phyloP scores from a whole-genome alignment of 2,113 vertebrate species.

The Phalacrocorax brasilianus region DNA sequence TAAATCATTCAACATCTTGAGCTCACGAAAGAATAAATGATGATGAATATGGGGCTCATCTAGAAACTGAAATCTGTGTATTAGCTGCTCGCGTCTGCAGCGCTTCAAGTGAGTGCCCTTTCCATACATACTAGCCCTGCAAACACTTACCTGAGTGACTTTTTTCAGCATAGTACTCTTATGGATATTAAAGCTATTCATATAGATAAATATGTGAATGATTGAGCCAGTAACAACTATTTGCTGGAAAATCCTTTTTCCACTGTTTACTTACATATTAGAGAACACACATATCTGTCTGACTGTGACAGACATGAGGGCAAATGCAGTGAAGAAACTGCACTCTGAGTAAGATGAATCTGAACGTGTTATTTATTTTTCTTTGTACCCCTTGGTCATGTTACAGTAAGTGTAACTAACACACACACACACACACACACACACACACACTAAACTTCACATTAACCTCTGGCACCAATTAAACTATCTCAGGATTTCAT shows the following conservation, averaged over 20 bases:
- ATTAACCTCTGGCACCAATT: conserved; percentile 9
- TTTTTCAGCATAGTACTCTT: not conserved
- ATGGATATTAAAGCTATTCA: not conserved
- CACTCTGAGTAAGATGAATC: not conserved
- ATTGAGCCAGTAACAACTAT: not conserved
- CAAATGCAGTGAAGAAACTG: not conserved
- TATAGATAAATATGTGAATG: not conserved
- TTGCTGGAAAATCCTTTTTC: not conserved
- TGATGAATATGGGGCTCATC: not conserved
- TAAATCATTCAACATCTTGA: not conserved
- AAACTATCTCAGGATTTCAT: not conserved
- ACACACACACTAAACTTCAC: not conserved
- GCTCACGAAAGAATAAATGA: not conserved
- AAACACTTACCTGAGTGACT: not conserved
- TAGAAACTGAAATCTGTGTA: not conserved
- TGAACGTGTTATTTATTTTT: not conserved
- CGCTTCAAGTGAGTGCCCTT: not conserved
- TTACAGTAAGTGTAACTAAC: not conserved
- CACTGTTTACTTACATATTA: not conserved
- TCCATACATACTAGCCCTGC: not conserved
- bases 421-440: not conserved
- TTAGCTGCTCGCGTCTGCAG: not conserved
- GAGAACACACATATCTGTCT: not conserved
- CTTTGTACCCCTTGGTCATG: not conserved
- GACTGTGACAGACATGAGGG: not conserved